Evolutionary conservation across 2,888 invertebrate genomes (phyloP).

Genomic region (Xestia c-nigrum): DNA sequence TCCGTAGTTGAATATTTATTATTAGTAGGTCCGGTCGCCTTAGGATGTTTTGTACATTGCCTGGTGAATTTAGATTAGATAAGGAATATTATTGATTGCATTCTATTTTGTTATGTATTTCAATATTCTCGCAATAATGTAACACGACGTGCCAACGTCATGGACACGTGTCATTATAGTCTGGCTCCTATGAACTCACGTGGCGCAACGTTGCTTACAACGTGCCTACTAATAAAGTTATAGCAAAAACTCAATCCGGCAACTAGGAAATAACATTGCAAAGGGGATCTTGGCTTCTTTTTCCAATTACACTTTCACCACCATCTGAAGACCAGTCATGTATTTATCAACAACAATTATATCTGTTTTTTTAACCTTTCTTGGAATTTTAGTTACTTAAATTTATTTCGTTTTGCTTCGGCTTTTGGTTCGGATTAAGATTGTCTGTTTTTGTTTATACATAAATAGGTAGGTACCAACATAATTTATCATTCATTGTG

Average conservation of each 20-base stretch:
- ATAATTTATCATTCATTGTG: conserved; percentile 20
- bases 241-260: conserved; percentile 46
- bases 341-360: background rate
- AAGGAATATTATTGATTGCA: background rate
- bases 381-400: no score
- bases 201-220: conserved; percentile 46
- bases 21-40: background rate
- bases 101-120: conserved; percentile 3
- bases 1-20: background rate
- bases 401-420: background rate
- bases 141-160: conserved; percentile 32
- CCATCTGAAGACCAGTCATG: background rate
- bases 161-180: conserved; percentile 54
- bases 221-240: conserved; percentile 57
- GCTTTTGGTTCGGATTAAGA: background rate
- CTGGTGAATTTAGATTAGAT: background rate
- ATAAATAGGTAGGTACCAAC: no score
- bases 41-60: background rate
- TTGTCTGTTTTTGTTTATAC: background rate
- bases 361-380: background rate
- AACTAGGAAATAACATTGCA: background rate
- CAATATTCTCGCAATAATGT: conserved; percentile 14
- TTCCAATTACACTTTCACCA: background rate
- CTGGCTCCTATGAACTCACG: conserved; percentile 48
- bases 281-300: background rate